Evolutionary conservation across 2,113 vertebrate genomes (phyloP).

Genomic region (Scolopax mira): DNA sequence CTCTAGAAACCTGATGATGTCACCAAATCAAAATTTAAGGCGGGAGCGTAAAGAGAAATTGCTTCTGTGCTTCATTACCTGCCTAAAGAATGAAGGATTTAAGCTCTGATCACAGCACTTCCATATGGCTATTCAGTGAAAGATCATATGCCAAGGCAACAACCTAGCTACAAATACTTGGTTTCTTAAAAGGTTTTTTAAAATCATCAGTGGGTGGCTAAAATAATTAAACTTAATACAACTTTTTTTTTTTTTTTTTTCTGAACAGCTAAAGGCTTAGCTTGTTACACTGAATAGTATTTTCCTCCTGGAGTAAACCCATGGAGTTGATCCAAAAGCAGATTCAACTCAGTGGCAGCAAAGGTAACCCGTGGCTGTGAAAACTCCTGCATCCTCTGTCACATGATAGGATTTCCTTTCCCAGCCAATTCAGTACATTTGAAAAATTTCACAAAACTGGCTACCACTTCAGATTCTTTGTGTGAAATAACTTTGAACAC

Average conservation of each 20-base stretch:
- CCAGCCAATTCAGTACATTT: not conserved
- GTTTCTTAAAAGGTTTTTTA: not conserved
- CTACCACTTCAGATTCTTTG: not conserved
- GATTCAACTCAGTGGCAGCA: not conserved
- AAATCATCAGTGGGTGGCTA: not conserved
- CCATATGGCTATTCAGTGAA: not conserved
- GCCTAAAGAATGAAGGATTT: not conserved
- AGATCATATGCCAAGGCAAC: not conserved
- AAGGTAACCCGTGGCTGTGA: not conserved
- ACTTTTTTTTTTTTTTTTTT: conserved; percentile 20
- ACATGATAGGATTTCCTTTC: not conserved
- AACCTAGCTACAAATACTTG: not conserved
- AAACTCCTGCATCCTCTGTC: not conserved
- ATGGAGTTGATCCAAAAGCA: not conserved
- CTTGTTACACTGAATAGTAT: not conserved
- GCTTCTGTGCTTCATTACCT: not conserved
- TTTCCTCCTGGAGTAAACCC: not conserved
- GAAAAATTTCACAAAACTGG: not conserved
- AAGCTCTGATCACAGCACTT: not conserved
- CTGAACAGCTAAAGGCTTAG: not conserved
- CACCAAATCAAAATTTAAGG: not conserved
- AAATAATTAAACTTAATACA: not conserved
- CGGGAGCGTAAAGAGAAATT: not conserved
- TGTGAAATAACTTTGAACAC: not conserved
- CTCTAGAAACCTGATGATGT: not conserved